These are phyloP conservation scores for Beris morrisii DNA, from an alignment of 2,888 invertebrate species.

Conservation along the genomic window DNA sequence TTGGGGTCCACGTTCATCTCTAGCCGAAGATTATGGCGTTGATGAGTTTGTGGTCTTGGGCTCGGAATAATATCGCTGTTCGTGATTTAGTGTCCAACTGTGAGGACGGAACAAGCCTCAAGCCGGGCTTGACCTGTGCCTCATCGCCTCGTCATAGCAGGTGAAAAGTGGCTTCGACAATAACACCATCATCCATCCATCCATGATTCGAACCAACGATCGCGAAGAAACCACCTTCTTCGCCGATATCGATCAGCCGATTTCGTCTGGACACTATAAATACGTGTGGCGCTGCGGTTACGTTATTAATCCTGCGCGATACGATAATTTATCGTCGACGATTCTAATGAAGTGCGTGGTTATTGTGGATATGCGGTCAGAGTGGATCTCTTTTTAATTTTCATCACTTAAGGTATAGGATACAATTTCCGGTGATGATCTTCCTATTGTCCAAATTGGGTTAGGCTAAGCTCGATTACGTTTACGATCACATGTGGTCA, in stretches of 20 bases:
- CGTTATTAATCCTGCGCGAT: constrained; percentile 30
- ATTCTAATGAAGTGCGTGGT: constrained; percentile 29
- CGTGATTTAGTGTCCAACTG: constrained; percentile 27
- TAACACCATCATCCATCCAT: constrained; percentile 4
- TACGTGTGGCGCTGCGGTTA: constrained; percentile 38
- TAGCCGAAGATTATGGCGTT: constrained; percentile 9
- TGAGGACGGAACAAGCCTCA: constrained; percentile 10
- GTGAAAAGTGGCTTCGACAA: constrained; percentile 8
- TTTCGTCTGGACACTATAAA: constrained; percentile 35
- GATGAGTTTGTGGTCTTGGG: constrained; percentile 23
- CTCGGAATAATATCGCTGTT: constrained; percentile 10
- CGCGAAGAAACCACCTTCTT: no score
- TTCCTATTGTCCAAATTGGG: constrained; percentile 19
- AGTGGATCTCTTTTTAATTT: constrained; percentile 19
- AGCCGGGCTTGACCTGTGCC: constrained; percentile 19
- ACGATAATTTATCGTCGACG: constrained; percentile 28
- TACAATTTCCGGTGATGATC: constrained; percentile 27
- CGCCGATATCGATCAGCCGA: background rate
- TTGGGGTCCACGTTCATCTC: constrained; percentile 1
- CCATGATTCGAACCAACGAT: constrained; percentile 1
- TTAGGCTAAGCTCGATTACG: constrained; percentile 12
- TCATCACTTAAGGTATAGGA: constrained; percentile 5
- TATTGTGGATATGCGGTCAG: constrained; percentile 22
- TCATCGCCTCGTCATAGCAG: constrained; percentile 1
- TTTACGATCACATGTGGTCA: constrained; percentile 27